Evolutionary conservation across 1,140 invertebrate species (phyloP), one percentile per base, ranked within the genome.

Genomic region (Drosophila pectinifera): DNA sequence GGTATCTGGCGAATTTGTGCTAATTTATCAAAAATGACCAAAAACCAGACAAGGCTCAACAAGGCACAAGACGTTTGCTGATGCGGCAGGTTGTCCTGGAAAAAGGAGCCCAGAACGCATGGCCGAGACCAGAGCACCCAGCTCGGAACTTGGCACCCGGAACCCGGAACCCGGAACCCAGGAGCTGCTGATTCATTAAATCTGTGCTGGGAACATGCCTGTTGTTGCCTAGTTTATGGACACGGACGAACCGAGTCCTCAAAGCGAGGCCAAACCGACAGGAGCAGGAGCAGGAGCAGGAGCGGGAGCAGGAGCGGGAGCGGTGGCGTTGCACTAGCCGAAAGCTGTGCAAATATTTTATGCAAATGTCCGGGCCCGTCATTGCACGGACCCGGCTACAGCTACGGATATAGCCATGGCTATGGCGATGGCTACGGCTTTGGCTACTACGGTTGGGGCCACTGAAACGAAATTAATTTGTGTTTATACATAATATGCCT

Each of bases 391-490:
- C 69, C 72, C 48, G 59, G 65, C 36, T 58, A 45, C 46, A 24
- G 61, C 56, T 42, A 62, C 58, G 65, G 53, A 75, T 69, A 74
- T 63, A 26, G 64, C 48, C 34, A 53, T 39, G 53, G 64, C 70
- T 61, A 63, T 46, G 49, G 41, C 38, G 26, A 67, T 16, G 22
- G 54, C 54, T 73, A 43, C 57, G 43, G 61, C 73, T 67, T 45
- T 63, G 64, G 83, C 83, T 86, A 65, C 63, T 88, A 88, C 80
- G 83, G 83, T 86, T 86, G 80, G 83, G 79, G 83, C 83, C 83
- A 88, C 83, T 88, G 89, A 88, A 91, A 91, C 89, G 88, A 91
- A 91, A 91, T 91, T 91, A 91, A 91, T 91, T 91, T 91, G 88
- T 91, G 88, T 91, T 91, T 91, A 91, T 91, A 91, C 88, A 91